Base-by-base conservation (phyloP, 2,797 vertebrate species). In the Eulemur rubriventer region DNA sequence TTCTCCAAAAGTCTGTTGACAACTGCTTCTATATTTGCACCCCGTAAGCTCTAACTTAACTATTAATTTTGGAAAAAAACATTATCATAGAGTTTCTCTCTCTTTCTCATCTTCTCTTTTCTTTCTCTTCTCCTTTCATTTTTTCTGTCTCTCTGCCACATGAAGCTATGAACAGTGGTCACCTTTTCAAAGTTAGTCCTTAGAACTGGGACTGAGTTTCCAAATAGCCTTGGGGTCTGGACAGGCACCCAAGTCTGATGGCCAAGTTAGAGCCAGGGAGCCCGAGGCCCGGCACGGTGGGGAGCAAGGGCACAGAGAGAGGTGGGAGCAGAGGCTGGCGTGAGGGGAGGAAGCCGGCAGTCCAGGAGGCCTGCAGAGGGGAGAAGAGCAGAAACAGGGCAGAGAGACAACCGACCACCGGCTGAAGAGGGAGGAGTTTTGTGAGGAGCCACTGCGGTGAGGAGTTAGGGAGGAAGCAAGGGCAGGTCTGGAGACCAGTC, bases 261-360 rank as follows among this genome's bases (percentile, higher is more conserved):
- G 22, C 41, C 1, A 14, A 9, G 28, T 50, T 43, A 70, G n/a
- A 73, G 17, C 52, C 4, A 38, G 72, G 35, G 24, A 73, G 52
- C 3, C 41, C 12, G 4, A 55, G 63, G 24, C 22, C 0, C 0
- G 26, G 55, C 17, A 16, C 17, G 33, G 22, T 33, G 2, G 0
- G 26, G 87, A 80, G 63, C n/a, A 20, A 69, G 52, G 80, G 5
- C 24, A 16, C 33, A 55, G 76, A 43, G n/a, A 55, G 33, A 41
- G 41, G 2, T 1, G 0, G 28, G 35, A 35, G 18, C 3, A 79
- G 43, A 69, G 22, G 38, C 12, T 13, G 50, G 10, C 1, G 0
- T 5, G 61, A 59, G 63, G 38, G 22, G n/a, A 88, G 55, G 9
- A 28, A n/a, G 7, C 2, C 43, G 4, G 24, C 48, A 55, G 52